Evolutionary conservation across 2,888 invertebrate species (phyloP).

Genomic region (Spodoptera exigua): DNA sequence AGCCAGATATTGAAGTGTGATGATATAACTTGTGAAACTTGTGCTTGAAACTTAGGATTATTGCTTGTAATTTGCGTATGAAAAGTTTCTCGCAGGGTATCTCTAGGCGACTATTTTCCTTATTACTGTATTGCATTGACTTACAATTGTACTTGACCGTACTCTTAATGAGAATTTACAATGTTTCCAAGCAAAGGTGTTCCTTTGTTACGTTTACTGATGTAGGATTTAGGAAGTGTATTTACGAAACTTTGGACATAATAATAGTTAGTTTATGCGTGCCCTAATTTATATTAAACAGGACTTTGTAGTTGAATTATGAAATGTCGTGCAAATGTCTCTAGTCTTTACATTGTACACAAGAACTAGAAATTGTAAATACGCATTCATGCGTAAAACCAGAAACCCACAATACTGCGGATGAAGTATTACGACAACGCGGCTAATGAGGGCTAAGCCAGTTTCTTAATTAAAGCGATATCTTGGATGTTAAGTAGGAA

Average conservation of each 20-base stretch:
- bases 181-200: conserved; percentile 24
- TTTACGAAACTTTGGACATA: conserved; percentile 29
- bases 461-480: conserved; percentile 12
- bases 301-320: conserved; percentile 42
- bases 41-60: too few species aligned
- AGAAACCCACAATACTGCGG: conserved; percentile 47
- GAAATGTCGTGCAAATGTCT: conserved; percentile 44
- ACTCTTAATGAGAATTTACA: conserved; percentile 47
- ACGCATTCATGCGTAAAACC: conserved; percentile 38
- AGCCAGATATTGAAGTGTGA: too few species aligned
- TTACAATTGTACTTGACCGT: conserved; percentile 43
- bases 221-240: conserved; percentile 36
- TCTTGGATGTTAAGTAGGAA: neutral
- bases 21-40: too few species aligned
- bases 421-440: conserved; percentile 33
- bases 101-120: conserved; percentile 11
- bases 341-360: conserved; percentile 40
- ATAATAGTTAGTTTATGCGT: conserved; percentile 39
- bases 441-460: conserved; percentile 25
- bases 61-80: too few species aligned
- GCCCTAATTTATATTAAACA: conserved; percentile 35
- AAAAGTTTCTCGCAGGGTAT: conserved; percentile 6
- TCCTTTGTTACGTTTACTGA: conserved; percentile 40
- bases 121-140: conserved; percentile 30
- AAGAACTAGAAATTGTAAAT: conserved; percentile 31